Base-by-base conservation (phyloP, 2,113 vertebrate species). In the Strigops habroptila region DNA sequence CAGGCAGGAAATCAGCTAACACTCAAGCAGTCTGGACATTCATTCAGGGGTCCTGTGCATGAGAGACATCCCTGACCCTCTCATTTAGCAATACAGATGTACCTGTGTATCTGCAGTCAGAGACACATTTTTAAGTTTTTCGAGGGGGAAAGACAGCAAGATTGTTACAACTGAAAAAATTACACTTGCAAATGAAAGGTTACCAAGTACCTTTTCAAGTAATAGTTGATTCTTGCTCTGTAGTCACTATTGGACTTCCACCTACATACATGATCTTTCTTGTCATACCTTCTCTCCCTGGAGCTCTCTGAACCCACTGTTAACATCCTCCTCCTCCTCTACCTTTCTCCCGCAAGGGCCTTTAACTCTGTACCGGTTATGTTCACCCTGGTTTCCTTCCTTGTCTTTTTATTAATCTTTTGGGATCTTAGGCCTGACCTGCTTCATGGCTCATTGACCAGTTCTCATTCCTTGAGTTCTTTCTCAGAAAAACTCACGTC, bases 401-500 rank as follows among this genome's bases (percentile, higher is more conserved):
- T 88, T n/a, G 37, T 17, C 30, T 75, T 78, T 92, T 69, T 76
- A 95, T 87, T 95, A 96, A 96, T 65, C 88, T 91, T 95, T 93
- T 37, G 83, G 43, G 74, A 89, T 82, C 88, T 57, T 81, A 84
- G 41, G 44, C 48, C 44, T 91, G 90, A 87, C 92, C 88, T 37
- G 24, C 53, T 94, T 94, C 49, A 96, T 62, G 88, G 92, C 65
- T 92, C 86, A 96, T 67, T 92, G 81, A 93, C 80, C 74, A 65
- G 62, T 91, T 93, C 90, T 93, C 96, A 96, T 96, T 96, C 93
- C 73, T 89, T 9, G 77, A 96, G 91, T 89, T 95, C 88, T 94
- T 97, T 95, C 94, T 79, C 92, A 93, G 86, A 92, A 57, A 84
- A 96, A 91, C 13, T 90, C 73, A 69, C 0, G 37, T n/a, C 95